Evolutionary conservation across 2,888 invertebrate species (phyloP).

Genomic region (Latheticus oryzae): DNA sequence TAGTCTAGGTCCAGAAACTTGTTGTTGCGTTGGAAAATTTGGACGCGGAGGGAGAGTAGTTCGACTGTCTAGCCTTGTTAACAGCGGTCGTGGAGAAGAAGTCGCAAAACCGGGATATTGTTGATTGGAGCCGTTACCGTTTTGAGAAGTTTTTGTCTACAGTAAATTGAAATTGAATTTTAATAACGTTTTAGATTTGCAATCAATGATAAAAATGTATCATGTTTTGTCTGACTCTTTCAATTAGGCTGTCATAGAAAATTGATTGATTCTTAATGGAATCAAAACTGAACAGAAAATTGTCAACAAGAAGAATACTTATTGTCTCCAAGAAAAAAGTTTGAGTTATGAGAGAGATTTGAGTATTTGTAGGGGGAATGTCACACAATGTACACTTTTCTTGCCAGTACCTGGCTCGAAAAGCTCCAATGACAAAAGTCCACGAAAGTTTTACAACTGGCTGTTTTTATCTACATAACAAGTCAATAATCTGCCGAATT

Average conservation of each 20-base stretch:
- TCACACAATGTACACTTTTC: constrained; percentile 44
- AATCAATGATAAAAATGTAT: too few species aligned
- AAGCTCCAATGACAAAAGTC: constrained; percentile 47
- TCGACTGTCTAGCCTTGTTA: constrained; percentile 67
- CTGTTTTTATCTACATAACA: constrained; percentile 36
- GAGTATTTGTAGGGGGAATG: constrained; percentile 46
- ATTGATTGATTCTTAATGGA: constrained; percentile 25
- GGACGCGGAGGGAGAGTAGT: constrained; percentile 57
- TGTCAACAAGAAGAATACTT: constrained; percentile 19
- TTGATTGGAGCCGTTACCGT: constrained; percentile 38
- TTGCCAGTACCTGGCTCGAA: constrained; percentile 52
- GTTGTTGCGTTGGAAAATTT: constrained; percentile 51
- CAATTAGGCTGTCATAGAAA: constrained; percentile 18
- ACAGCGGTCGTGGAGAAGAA: constrained; percentile 55
- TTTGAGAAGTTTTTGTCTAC: constrained; percentile 42
- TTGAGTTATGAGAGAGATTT: constrained; percentile 43
- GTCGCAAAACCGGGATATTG: constrained; percentile 42
- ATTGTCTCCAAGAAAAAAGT: constrained; percentile 43
- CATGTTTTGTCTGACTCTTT: constrained; percentile 13
- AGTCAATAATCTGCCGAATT: constrained; percentile 41
- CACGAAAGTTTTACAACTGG: constrained; percentile 41
- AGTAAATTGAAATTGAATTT: too few species aligned
- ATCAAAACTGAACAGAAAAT: constrained; percentile 14
- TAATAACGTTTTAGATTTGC: too few species aligned
- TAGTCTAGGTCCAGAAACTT: constrained; percentile 53